Evolutionary conservation across 64 coral and sea anemone genomes (phyloP).

Genomic region (Catalaphyllia jardinei): DNA sequence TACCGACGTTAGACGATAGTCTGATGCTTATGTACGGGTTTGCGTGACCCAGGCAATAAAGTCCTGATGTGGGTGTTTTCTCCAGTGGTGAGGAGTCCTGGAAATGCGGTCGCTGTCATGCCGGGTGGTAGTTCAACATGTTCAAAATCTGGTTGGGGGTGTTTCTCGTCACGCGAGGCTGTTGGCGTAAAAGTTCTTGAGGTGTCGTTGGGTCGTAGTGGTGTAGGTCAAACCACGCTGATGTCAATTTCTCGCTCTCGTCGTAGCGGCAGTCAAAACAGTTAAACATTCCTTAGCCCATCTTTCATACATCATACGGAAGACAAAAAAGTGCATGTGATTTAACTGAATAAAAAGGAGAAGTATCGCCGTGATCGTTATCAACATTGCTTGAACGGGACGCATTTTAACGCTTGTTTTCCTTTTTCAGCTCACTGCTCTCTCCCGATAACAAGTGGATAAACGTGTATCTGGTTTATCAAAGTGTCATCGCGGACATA

Average conservation of each 20-base stretch:
- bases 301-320: slow-evolving; percentile 20
- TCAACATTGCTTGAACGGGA: too few relatives aligned
- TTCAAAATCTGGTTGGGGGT: not conserved
- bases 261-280: slow-evolving; percentile 21
- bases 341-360: not conserved
- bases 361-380: not conserved
- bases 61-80: not conserved
- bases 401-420: too few relatives aligned
- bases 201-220: not conserved
- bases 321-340: not conserved
- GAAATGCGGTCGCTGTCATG: not conserved
- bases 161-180: not conserved
- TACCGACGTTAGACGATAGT: too few relatives aligned
- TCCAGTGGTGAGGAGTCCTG: not conserved
- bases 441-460: too few relatives aligned
- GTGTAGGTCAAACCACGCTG: not conserved
- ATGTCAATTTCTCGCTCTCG: not conserved
- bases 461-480: too few relatives aligned
- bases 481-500: too few relatives aligned
- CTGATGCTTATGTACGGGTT: too few relatives aligned
- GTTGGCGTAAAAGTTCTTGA: not conserved
- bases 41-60: too few relatives aligned
- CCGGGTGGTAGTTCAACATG: not conserved
- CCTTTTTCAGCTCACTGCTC: too few relatives aligned
- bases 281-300: not conserved